Evolutionary conservation across 2,113 vertebrate genomes (phyloP).

Genomic region (Forbesichthys papilliferus): DNA sequence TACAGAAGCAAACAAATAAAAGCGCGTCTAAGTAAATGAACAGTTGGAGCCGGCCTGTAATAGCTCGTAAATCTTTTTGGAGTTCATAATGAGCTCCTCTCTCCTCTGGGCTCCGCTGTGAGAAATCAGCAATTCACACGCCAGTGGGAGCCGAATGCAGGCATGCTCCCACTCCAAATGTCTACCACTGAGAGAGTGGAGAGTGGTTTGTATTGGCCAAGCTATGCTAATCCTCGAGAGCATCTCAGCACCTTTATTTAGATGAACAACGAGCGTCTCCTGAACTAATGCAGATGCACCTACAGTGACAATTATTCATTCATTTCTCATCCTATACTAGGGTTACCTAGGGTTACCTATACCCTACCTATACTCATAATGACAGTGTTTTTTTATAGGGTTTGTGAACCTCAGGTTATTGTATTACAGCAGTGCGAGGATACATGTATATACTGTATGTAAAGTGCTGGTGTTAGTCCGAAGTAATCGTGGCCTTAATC

Average conservation of each 20-base stretch:
- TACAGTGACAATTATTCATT: background rate
- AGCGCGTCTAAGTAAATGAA: conserved; percentile 65
- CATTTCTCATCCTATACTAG: too few species aligned
- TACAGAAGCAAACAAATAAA: conserved; percentile 71
- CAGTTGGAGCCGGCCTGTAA: conserved; percentile 60
- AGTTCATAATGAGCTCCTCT: conserved; percentile 68
- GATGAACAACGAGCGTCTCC: conserved; percentile 13
- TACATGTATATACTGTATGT: background rate
- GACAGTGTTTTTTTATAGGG: too few species aligned
- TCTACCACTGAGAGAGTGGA: conserved; percentile 34
- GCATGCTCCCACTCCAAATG: conserved; percentile 41
- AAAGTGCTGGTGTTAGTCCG: background rate
- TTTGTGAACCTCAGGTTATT: background rate
- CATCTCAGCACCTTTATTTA: conserved; percentile 19
- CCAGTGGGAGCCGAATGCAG: conserved; percentile 32
- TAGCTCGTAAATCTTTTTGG: conserved; percentile 70
- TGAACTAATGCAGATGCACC: background rate
- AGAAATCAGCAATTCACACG: conserved; percentile 57
- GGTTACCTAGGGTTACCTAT: too few species aligned
- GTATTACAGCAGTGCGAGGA: background rate
- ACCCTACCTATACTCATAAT: too few species aligned
- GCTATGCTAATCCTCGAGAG: conserved; percentile 51
- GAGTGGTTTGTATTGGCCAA: conserved; percentile 49
- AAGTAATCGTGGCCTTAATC: conserved; percentile 7
- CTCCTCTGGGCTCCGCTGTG: conserved; percentile 55